Base-by-base conservation (phyloP, 2,888 invertebrate genomes). In the Griposia aprilina region DNA sequence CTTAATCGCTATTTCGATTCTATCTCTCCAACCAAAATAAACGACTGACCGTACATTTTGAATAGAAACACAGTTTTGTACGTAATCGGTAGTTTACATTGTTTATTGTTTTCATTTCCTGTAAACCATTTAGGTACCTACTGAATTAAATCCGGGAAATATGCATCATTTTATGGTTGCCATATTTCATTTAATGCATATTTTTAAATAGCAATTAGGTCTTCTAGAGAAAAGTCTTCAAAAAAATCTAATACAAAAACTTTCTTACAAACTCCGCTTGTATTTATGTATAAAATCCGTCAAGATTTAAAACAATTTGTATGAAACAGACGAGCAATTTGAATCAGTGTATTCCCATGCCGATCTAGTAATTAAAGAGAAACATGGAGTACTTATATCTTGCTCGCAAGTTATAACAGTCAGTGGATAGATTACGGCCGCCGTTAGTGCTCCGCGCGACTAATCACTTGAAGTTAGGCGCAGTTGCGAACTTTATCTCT, bases 291-390 rank as follows among this genome's bases (percentile, higher is more conserved):
- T 59, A 59, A 62, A 74, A 55, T 60, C 36, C 7, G 4, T 52
- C 52, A 55, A 55, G 11, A 52, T 55, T 48, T 23, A 36, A 45
- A 36, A 36, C 52, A 26, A 82, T 59, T 59, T 60, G 48, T 36
- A 67, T 71, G 30, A 75, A 60, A 65, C 50, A 69, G 48, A 69
- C 65, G 41, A 69, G 41, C 69, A 66, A 26, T 79, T 70, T 83
- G 62, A 82, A 70, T 83, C 80, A 78, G 50, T 83, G 59, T 67
- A 52, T 60, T 70, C 36, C 65, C 65, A 73, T 72, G 65, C 62
- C 65, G 52, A 76, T 48, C 62, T 62, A 81, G 72, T 80, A 69
- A 80, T 73, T 80, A 84, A 76, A 84, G 66, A 76, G 81, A 84
- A 80, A 83, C 81, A 80, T 73, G 57, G 57, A 72, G 75, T 57